A percentile compares a stretch with the other conserved stretches of the same genome.
Conservation (phyloP, 2,888 invertebrate genomes). For the Hoplodrina blanda region DNA sequence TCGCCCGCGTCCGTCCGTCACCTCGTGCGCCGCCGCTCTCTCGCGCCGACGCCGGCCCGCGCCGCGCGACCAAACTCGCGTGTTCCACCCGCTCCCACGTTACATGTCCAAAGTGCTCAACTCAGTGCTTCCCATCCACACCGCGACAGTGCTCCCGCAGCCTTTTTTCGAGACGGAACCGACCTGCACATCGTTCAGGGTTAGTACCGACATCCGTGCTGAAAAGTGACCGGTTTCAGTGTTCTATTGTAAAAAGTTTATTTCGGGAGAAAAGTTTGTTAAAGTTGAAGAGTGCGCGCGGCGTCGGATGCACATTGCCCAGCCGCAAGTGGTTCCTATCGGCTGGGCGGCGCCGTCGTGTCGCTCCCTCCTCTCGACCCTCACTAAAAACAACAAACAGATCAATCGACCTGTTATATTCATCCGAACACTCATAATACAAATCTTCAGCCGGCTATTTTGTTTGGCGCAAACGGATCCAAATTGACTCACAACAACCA, state of each 20-base stretch:
- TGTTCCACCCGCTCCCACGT: conserved; percentile 79
- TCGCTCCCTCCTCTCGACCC: conserved; percentile 84
- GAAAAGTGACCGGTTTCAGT: conserved; percentile 71
- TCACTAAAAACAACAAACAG: conserved; percentile 89
- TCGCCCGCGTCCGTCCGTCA: conserved; percentile 75
- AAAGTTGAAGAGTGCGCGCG: conserved; percentile 86
- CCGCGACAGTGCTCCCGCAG: conserved; percentile 88
- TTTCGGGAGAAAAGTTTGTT: conserved; percentile 86
- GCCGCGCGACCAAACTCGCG: conserved; percentile 82
- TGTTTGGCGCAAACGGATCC: conserved; percentile 70
- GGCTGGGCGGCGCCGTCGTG: conserved; percentile 86
- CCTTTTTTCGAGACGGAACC: conserved; percentile 85
- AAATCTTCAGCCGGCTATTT: conserved; percentile 71
- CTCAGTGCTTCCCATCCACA: conserved; percentile 88
- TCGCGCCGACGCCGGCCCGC: conserved; percentile 86
- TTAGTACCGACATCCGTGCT: conserved; percentile 80
- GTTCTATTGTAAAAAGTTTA: conserved; percentile 84
- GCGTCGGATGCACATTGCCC: conserved; percentile 86
- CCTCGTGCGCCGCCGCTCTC: conserved; percentile 84
- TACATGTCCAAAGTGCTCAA: conserved; percentile 89
- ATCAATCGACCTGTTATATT: conserved; percentile 86
- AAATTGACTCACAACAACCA: conserved; percentile 74
- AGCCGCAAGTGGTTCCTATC: conserved; percentile 85
- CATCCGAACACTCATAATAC: conserved; percentile 78
- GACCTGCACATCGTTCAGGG: conserved; percentile 88